Percentiles rank a stretch among this genome's conserved stretches.
phyloP scores from a whole-genome alignment of 2,113 vertebrate species.

The Thunnus maccoyii region DNA sequence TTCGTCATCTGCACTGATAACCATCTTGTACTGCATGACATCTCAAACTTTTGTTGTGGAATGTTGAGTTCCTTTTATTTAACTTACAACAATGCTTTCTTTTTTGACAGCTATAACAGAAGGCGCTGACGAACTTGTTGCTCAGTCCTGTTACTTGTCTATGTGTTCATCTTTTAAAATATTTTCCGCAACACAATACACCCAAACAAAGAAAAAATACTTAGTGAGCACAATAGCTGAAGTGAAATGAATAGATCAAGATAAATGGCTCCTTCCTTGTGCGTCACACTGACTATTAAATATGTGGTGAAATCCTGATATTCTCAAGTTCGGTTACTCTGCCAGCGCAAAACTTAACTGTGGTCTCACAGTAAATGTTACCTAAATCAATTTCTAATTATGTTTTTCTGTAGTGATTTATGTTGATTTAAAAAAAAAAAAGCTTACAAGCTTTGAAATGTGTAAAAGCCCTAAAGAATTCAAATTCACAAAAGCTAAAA shows the following conservation, averaged over 20 bases:
- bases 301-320: conserved; percentile 1
- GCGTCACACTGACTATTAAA: conserved; percentile 5
- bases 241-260: not conserved
- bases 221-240: conserved; percentile 12
- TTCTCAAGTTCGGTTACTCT: not conserved
- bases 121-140: conserved; percentile 8
- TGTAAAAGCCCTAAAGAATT: too few relatives aligned
- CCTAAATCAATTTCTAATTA: not conserved
- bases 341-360: not conserved
- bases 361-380: too few relatives aligned
- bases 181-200: conserved; percentile 9
- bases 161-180: conserved; percentile 1
- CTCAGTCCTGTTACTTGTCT: not conserved
- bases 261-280: conserved; percentile 14
- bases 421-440: too few relatives aligned
- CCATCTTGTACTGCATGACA: conserved; percentile 3
- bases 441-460: too few relatives aligned
- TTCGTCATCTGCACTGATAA: conserved; percentile 35
- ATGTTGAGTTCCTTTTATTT: not conserved
- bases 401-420: too few relatives aligned
- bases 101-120: conserved; percentile 1
- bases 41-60: conserved; percentile 14
- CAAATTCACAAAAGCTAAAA: too few relatives aligned
- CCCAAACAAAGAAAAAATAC: not conserved
- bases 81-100: conserved; percentile 17